phyloP scores from a whole-genome alignment of 2,113 vertebrate genomes.

The Brachypodius melanocephalos region DNA sequence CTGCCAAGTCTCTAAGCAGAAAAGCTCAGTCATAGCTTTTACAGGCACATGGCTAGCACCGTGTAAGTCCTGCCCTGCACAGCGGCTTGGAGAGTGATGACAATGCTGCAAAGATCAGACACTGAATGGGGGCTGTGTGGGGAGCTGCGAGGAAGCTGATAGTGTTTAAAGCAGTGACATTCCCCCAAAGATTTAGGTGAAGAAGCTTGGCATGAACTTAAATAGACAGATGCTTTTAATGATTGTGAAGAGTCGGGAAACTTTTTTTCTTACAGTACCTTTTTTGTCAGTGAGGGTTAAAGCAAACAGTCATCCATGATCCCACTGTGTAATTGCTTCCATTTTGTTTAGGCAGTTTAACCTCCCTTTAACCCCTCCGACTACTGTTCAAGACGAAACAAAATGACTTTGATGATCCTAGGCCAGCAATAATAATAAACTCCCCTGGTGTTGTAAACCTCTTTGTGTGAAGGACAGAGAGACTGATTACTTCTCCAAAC shows the following conservation, averaged over 20 bases:
- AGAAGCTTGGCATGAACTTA: not conserved
- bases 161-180: not conserved
- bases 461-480: constrained; percentile 62
- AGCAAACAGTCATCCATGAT: constrained; percentile 40
- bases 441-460: constrained; percentile 59
- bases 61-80: not conserved
- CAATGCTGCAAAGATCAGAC: not conserved
- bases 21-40: not conserved
- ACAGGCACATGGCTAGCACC: not conserved
- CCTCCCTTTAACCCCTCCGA: constrained; percentile 73
- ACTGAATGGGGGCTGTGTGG: not conserved
- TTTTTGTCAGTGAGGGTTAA: constrained; percentile 46
- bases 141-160: not conserved
- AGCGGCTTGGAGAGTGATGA: not conserved
- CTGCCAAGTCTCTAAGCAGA: constrained; percentile 1
- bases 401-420: constrained; percentile 70
- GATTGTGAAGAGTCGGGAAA: not conserved
- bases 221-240: not conserved
- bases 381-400: constrained; percentile 73
- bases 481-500: constrained; percentile 60
- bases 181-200: constrained; percentile 1
- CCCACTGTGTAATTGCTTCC: constrained; percentile 75
- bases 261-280: not conserved
- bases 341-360: constrained; percentile 79
- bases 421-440: constrained; percentile 76